phyloP scores from a whole-genome alignment of 2,797 vertebrate genomes.

The Spinus olivaceus region DNA sequence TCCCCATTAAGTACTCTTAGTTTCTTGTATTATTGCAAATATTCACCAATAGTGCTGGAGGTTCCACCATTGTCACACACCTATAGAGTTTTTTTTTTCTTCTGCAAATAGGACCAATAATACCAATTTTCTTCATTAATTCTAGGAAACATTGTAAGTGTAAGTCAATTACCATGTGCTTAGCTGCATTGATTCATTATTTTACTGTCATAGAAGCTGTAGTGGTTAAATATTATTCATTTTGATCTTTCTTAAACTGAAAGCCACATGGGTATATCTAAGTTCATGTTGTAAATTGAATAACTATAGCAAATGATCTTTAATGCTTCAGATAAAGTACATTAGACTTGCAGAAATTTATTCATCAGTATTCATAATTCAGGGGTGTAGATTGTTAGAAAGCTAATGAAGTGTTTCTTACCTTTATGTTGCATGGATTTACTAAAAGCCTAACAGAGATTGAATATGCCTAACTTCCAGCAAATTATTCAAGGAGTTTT shows the following conservation, averaged over 20 bases:
- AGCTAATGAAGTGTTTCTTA: conserved; percentile 28
- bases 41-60: neutral
- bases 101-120: neutral
- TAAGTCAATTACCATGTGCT: neutral
- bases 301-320: neutral
- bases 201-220: neutral
- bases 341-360: neutral
- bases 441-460: neutral
- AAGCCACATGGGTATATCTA: neutral
- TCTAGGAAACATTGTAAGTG: neutral
- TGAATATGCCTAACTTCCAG: neutral
- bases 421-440: neutral
- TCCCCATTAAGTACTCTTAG: neutral
- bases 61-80: rapidly evolving
- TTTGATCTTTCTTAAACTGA: neutral
- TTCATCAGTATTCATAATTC: neutral
- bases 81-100: neutral
- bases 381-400: neutral
- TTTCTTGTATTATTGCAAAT: neutral
- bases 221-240: neutral
- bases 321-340: conserved; percentile 6
- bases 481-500: neutral
- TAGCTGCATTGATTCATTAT: neutral
- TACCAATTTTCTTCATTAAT: neutral
- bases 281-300: conserved; percentile 9